Evolutionary conservation across 2,113 vertebrate genomes (phyloP), one percentile per base, ranked within the genome.

Genomic region (Spizaetus ornatus): DNA sequence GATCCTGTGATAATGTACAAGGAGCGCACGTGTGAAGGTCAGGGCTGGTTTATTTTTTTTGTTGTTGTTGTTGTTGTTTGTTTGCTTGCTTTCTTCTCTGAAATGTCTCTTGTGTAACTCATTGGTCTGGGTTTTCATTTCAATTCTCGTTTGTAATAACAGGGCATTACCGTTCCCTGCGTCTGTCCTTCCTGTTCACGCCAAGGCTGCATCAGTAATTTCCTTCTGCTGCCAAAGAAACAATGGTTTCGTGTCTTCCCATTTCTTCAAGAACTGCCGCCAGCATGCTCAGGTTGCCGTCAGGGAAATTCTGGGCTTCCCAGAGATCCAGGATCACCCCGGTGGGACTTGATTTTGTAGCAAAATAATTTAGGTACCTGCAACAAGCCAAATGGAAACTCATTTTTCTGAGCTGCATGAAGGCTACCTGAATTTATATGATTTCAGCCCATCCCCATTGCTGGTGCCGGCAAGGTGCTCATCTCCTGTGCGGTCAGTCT

Each of bases 281-380:
- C 97, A 99, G 98, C 96, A 98, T 97, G 92, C 99, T 99, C 87
- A 99, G 98, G 97, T 99, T 99, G 93, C 99, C 99, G 4, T 99
- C 99, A 2, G 99, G 99, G 97, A 99, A 99, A 97, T 99, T 99
- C 97, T 99, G 99, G 58, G 99, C 99, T 98, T 99, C 99, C 99
- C 99, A 99, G 21, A 99, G 99, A 97, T 99, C 99, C 98, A 99
- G 97, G 96, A 99, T 99, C 48, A 99, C 99, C 1, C 99, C 99
- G 0, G 99, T 99, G 2, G 99, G 99, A 95, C 99, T 99, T 2
- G 99, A 99, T 97, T 99, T 99, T 15, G 99, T 99, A 87, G 99
- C 99, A 98, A 99, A 99, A 98, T 99, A 99, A 97, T 99, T 99
- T 96, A 99, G 97, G 95, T 99, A 99, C 97, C 99, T 99, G 98